phyloP scores from a whole-genome alignment of 2,113 vertebrate species.

The Otus sunia region DNA sequence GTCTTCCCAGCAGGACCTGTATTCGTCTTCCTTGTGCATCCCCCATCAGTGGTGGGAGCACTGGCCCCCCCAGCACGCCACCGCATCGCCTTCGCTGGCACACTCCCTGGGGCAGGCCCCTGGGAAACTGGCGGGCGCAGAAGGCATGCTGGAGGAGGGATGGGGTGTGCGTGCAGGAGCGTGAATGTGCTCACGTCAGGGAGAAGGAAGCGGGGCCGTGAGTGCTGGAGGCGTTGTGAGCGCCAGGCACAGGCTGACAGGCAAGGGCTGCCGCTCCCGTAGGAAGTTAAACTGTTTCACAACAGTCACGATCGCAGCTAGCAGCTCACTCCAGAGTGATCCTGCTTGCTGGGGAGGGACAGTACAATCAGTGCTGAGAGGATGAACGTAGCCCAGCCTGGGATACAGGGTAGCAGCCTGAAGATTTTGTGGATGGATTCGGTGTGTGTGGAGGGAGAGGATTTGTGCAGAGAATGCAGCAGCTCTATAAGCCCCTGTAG shows the following conservation, averaged over 20 bases:
- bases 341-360: neutral
- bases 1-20: neutral
- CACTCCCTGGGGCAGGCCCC: neutral
- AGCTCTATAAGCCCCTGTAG: neutral
- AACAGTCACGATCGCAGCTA: constrained; percentile 23
- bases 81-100: neutral
- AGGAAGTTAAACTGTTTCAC: constrained; percentile 22
- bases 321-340: neutral
- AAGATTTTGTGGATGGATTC: neutral
- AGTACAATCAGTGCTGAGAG: neutral
- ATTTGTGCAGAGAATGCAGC: neutral
- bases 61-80: neutral
- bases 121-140: neutral
- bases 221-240: constrained; percentile 35
- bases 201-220: neutral
- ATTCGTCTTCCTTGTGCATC: neutral
- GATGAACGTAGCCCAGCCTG: neutral
- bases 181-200: constrained; percentile 41
- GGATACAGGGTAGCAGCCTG: neutral
- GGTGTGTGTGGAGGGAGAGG: neutral
- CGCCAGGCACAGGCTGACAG: neutral
- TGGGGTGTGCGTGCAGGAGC: constrained; percentile 13
- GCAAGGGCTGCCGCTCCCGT: constrained; percentile 1
- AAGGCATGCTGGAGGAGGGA: neutral
- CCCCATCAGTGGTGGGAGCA: neutral